These are phyloP conservation scores for Aulostomus chinensis DNA, from an alignment of 2,797 vertebrate genomes.

Conservation along the genomic window DNA sequence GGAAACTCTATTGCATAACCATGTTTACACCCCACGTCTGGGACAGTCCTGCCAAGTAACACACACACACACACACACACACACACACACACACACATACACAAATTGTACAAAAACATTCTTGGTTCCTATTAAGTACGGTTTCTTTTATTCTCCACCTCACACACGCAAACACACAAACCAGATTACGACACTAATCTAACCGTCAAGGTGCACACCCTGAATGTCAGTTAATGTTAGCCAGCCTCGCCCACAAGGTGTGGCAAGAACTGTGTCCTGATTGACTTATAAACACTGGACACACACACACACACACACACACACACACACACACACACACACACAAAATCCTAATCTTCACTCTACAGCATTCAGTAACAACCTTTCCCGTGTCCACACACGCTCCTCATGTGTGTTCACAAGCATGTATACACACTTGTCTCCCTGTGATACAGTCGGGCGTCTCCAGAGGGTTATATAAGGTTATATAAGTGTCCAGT, in stretches of 20 bases:
- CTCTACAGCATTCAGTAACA: not conserved
- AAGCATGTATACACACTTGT: slow-evolving; percentile 14
- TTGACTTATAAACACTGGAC: slow-evolving; percentile 32
- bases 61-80: slow-evolving; percentile 41
- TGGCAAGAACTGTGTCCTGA: slow-evolving; percentile 42
- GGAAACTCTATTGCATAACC: slow-evolving; percentile 79
- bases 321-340: slow-evolving; percentile 1
- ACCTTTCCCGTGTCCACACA: slow-evolving; percentile 1
- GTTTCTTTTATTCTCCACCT: too few species aligned
- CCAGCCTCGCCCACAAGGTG: slow-evolving; percentile 55
- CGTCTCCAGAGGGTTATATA: slow-evolving; percentile 62
- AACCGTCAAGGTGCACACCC: slow-evolving; percentile 58
- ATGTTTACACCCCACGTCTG: slow-evolving; percentile 79
- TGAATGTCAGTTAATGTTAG: slow-evolving; percentile 52
- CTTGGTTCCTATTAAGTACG: too few species aligned
- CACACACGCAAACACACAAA: slow-evolving; percentile 15
- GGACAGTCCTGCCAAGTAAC: too few species aligned
- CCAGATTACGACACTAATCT: slow-evolving; percentile 24
- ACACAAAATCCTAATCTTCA: slow-evolving; percentile 5
- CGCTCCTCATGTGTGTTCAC: not conserved
- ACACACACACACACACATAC: slow-evolving; percentile 9
- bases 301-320: slow-evolving; percentile 12
- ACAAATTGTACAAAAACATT: too few species aligned
- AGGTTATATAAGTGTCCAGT: slow-evolving; percentile 64
- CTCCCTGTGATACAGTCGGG: slow-evolving; percentile 19